Percentiles rank a stretch among this genome's conserved stretches.
These are phyloP conservation scores for Myripristis murdjan DNA, from an alignment of 2,797 vertebrate genomes.

Conservation along the genomic window DNA sequence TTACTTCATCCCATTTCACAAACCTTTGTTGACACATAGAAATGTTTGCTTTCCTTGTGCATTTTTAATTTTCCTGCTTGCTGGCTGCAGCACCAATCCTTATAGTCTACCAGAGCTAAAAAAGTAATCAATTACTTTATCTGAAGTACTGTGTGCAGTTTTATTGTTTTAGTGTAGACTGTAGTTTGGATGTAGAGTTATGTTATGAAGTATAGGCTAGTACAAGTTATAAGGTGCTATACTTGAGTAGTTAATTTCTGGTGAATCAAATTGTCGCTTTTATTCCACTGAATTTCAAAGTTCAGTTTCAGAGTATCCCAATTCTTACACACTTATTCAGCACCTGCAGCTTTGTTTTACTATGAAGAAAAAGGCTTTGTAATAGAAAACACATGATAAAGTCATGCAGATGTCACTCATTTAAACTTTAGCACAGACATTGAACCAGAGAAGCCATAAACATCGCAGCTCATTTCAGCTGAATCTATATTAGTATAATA, in stretches of 20 bases:
- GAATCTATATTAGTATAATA: not conserved
- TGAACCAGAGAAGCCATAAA: not conserved
- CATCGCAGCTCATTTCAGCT: not conserved
- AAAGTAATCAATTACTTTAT: not conserved
- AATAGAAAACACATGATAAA: not conserved
- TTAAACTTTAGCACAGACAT: not conserved
- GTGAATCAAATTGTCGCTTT: not conserved
- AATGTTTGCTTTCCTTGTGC: not conserved
- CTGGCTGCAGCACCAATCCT: constrained; percentile 10
- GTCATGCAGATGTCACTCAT: not conserved
- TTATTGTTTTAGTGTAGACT: too few relatives aligned
- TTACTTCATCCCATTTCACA: constrained; percentile 16
- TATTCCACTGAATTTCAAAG: not conserved
- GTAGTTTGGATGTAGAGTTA: not conserved
- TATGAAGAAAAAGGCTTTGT: not conserved
- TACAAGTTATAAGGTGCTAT: not conserved
- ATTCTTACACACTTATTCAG: not conserved
- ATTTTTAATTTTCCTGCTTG: not conserved
- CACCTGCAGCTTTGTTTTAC: not conserved
- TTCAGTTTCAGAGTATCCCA: not conserved
- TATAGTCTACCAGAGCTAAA: not conserved
- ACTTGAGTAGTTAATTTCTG: not conserved
- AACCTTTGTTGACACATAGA: not conserved
- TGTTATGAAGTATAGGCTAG: not conserved
- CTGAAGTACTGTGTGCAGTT: not conserved